Evolutionary conservation across 92 coral and sea anemone genomes (phyloP).

Genomic region (Porites rus): DNA sequence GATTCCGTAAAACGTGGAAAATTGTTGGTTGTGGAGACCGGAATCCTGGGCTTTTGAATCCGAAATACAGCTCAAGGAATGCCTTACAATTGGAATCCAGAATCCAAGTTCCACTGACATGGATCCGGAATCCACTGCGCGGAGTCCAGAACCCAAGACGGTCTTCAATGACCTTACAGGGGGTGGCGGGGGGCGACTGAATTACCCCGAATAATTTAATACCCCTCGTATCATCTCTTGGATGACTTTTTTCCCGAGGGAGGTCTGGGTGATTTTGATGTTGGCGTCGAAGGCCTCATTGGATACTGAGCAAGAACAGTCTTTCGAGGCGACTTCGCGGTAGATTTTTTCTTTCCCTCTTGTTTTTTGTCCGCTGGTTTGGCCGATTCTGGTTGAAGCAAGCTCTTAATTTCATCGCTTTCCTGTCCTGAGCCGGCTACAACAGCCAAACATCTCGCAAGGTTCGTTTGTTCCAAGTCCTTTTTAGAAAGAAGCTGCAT

Average conservation of each 20-base stretch:
- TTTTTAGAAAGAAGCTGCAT: conserved; percentile 93
- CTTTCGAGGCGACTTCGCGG: conserved; percentile 30
- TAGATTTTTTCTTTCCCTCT: conserved; percentile 61
- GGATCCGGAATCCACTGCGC: too few species aligned
- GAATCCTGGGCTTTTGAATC: too few species aligned
- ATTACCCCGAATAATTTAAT: neutral
- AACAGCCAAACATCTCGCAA: conserved; percentile 83
- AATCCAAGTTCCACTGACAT: too few species aligned
- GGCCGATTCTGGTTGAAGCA: conserved; percentile 80
- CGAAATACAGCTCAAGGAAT: too few species aligned
- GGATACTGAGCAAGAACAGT: conserved; percentile 76
- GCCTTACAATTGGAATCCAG: too few species aligned
- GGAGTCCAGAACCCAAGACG: too few species aligned
- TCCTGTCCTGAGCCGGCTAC: conserved; percentile 92
- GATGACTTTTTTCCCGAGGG: conserved; percentile 43
- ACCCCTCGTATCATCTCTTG: conserved; percentile 23
- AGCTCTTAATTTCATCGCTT: conserved; percentile 87
- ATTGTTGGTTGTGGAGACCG: too few species aligned
- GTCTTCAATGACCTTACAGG: neutral
- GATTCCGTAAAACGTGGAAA: too few species aligned
- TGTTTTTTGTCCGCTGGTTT: conserved; percentile 50
- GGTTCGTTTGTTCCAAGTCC: conserved; percentile 91
- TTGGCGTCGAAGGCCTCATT: conserved; percentile 63
- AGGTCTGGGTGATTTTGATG: conserved; percentile 41
- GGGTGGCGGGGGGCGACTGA: neutral